Base-by-base conservation (phyloP, 1,140 invertebrate genomes). In the Plodia interpunctella region DNA sequence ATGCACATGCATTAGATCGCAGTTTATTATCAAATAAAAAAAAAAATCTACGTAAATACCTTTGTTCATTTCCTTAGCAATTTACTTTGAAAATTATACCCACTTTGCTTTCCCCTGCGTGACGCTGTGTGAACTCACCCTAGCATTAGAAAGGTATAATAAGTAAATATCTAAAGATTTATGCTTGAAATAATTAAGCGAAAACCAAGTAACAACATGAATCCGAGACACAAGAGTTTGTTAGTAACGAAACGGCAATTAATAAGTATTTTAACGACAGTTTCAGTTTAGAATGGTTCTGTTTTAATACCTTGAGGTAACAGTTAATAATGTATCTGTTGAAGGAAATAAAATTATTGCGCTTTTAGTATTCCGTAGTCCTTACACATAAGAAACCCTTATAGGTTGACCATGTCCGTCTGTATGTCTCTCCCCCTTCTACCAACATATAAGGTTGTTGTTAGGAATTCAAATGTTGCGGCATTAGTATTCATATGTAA, bases 121-220 rank as follows among this genome's bases (percentile, higher is more conserved):
- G 81, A 76, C 77, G 58, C 53, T 65, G 63, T 49, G 49, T 59
- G 60, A 62, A 63, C 62, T 67, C 66, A 76, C 71, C 76, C 71
- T 82, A 79, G 68, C 57, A 83, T 83, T 81, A 81, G 64, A 73
- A 65, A 78, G 59, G 59, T 63, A 74, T 83, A 81, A 83, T 74
- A 76, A 74, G 62, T 59, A 79, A 78, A 81, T 76, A 78, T 80
- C 67, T 74, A 60, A 57, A 75, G 77, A 76, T 78, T 80, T 74
- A 72, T 79, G 75, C 66, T 67, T 57, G 50, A 74, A 75, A 75
- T 80, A 78, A 81, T 80, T 78, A 76, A 73, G 62, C 38, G 58
- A 68, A 74, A 68, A 66, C 62, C 55, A 57, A 30, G 55, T 67
- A 69, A 74, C 67, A 62, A 61, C 65, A 57, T 49, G 32, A 56